Evolutionary conservation across 2,888 invertebrate species (phyloP).

Genomic region (Cylindroiulus punctatus): DNA sequence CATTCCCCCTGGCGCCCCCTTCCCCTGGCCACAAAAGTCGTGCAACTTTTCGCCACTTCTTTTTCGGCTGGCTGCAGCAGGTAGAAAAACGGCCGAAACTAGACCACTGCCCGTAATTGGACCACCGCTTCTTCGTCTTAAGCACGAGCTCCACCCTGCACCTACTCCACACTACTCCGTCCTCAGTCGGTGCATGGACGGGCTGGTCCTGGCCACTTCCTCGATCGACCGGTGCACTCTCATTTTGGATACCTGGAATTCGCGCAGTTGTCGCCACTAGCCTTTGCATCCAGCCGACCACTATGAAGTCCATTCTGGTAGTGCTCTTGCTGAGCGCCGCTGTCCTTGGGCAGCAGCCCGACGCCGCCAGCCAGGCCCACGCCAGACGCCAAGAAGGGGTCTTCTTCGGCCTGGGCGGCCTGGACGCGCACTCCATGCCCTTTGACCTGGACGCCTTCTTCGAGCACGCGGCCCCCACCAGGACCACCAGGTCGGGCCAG

Average conservation of each 20-base stretch:
- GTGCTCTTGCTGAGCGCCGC: neutral
- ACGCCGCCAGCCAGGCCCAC: conserved; percentile 11
- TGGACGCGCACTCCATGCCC: conserved; percentile 53
- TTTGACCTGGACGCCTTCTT: conserved; percentile 56
- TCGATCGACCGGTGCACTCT: neutral
- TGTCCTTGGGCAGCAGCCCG: neutral
- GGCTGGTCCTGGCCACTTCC: conserved; percentile 48
- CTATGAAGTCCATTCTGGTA: neutral
- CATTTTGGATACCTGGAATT: conserved; percentile 13
- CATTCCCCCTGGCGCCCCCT: neutral
- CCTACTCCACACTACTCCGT: neutral
- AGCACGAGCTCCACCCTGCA: conserved; percentile 42
- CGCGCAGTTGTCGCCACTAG: neutral
- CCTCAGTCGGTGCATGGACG: conserved; percentile 42
- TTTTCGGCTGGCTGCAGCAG: conserved; percentile 3
- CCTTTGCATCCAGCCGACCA: neutral
- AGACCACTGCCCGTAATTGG: conserved; percentile 49
- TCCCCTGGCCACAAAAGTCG: neutral
- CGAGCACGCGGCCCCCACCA: conserved; percentile 55
- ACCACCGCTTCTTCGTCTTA: conserved; percentile 43
- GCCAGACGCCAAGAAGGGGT: conserved; percentile 55
- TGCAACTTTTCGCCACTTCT: neutral
- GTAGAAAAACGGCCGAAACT: conserved; percentile 27
- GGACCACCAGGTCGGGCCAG: conserved; percentile 37
- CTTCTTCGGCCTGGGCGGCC: conserved; percentile 54